These are phyloP conservation scores for Nymphicus hollandicus DNA, from an alignment of 2,113 vertebrate species.

Conservation along the genomic window DNA sequence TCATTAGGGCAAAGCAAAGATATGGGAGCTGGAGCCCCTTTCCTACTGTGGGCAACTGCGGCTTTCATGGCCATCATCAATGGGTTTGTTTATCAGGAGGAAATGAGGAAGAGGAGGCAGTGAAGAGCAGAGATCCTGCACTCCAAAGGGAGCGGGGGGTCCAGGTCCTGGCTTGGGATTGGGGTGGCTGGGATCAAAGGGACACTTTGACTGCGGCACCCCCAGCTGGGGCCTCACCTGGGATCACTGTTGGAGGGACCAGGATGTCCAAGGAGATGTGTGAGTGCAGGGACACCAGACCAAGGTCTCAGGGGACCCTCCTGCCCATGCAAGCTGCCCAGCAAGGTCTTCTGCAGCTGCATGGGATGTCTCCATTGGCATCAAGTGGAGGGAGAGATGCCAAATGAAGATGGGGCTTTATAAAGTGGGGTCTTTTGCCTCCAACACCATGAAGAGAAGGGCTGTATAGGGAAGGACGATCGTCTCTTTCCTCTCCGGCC, in stretches of 20 bases:
- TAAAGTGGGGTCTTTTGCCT: rapidly evolving
- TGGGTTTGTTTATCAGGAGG: not conserved
- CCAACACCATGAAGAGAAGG: rapidly evolving
- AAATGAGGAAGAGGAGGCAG: not conserved
- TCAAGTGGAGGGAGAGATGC: not conserved
- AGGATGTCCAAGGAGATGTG: not conserved
- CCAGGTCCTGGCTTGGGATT: not conserved
- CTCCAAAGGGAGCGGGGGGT: not conserved
- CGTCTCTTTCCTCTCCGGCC: not conserved
- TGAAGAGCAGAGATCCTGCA: not conserved
- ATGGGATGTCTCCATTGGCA: rapidly evolving
- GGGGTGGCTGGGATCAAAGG: not conserved
- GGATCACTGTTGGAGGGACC: not conserved
- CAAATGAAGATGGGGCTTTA: not conserved
- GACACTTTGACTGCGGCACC: not conserved
- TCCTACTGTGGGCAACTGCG: not conserved
- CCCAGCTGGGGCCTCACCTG: not conserved
- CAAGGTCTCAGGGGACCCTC: not conserved
- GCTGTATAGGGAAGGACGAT: not conserved
- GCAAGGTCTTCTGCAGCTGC: not conserved
- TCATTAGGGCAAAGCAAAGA: not conserved
- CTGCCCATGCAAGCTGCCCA: not conserved
- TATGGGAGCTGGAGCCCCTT: not conserved
- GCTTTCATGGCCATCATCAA: rapidly evolving
- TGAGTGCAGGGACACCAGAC: rapidly evolving